phyloP scores from a whole-genome alignment of 2,888 invertebrate species.

The Meganola albula region DNA sequence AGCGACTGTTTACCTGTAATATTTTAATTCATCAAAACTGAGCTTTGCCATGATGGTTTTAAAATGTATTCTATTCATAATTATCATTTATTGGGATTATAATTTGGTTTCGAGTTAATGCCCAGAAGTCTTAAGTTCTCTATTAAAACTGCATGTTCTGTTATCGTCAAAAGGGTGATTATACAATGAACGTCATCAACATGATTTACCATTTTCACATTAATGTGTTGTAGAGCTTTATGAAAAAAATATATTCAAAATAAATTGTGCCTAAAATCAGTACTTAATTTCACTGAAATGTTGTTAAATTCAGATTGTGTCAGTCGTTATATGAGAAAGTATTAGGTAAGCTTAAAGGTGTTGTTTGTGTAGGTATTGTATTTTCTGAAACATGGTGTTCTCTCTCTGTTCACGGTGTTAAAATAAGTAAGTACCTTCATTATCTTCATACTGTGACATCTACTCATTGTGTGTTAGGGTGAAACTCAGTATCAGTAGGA shows the following conservation, averaged over 20 bases:
- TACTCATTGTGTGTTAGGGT: too few species aligned
- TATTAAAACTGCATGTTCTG: constrained; percentile 22
- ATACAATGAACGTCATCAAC: too few species aligned
- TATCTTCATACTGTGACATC: too few species aligned
- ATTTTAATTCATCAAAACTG: constrained; percentile 30
- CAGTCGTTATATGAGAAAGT: too few species aligned
- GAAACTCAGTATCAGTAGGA: too few species aligned
- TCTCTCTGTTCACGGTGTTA: too few species aligned
- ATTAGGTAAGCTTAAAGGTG: too few species aligned
- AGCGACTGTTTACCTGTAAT: constrained; percentile 28
- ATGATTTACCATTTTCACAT: too few species aligned
- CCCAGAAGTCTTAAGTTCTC: constrained; percentile 25
- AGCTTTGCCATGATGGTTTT: constrained; percentile 31
- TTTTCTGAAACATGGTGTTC: too few species aligned
- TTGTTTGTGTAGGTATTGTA: too few species aligned
- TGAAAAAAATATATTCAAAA: constrained; percentile 26
- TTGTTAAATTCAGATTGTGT: constrained; percentile 17
- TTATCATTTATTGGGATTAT: constrained; percentile 33
- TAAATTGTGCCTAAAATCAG: constrained; percentile 38
- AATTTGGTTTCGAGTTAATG: constrained; percentile 32
- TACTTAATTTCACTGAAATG: constrained; percentile 30
- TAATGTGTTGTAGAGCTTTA: constrained; percentile 33
- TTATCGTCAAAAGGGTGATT: constrained; percentile 17
- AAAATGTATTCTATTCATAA: constrained; percentile 40
- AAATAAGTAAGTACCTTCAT: too few species aligned